phyloP scores from a whole-genome alignment of 2,888 invertebrate species.

The Arctia plantaginis region DNA sequence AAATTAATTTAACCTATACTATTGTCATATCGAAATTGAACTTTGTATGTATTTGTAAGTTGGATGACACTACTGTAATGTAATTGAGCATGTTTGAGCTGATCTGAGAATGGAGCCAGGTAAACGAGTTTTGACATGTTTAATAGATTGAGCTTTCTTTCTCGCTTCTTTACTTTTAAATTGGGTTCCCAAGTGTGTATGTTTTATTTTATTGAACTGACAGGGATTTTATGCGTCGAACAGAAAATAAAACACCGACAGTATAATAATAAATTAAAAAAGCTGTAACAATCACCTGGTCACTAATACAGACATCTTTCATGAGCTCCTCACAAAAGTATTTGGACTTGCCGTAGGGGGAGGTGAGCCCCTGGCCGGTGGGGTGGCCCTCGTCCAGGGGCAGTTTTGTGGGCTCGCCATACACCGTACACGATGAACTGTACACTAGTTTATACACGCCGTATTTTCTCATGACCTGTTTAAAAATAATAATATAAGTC shows the following conservation, averaged over 20 bases:
- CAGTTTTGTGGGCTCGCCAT: constrained; percentile 93
- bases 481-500: background rate
- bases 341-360: constrained; percentile 97
- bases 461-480: constrained; percentile 91
- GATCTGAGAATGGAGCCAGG: background rate
- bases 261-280: background rate
- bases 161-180: too few relatives aligned
- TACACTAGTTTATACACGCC: constrained; percentile 93
- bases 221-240: too few relatives aligned
- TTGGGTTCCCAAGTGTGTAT: too few relatives aligned
- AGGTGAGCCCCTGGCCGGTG: constrained; percentile 93
- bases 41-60: too few relatives aligned
- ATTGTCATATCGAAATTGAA: too few relatives aligned
- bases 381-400: constrained; percentile 95
- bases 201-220: too few relatives aligned
- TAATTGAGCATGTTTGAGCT: background rate
- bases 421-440: constrained; percentile 96
- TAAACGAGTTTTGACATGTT: background rate
- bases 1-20: too few relatives aligned
- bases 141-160: too few relatives aligned
- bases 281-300: constrained; percentile 85
- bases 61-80: too few relatives aligned
- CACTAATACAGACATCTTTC: constrained; percentile 92
- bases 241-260: background rate
- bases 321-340: constrained; percentile 97